Evolutionary conservation across 2,888 invertebrate genomes (phyloP), one percentile per base, ranked within the genome.

Genomic region (Neoascia interrupta): DNA sequence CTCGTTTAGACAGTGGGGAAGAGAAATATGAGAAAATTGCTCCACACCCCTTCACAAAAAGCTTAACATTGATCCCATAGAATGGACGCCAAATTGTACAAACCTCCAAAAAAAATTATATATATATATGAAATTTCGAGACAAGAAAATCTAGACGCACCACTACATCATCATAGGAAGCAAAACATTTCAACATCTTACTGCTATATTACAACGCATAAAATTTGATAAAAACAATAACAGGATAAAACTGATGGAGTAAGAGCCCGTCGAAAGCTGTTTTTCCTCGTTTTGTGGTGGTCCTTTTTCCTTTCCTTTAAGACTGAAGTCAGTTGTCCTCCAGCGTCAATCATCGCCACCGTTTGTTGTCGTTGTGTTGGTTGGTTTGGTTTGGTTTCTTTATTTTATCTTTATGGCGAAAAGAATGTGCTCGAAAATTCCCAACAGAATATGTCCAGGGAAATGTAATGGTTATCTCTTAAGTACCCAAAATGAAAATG

Each of bases 151-250:
- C 36, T 36, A 45, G 45, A 37, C 28, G 19, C 10, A 8, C 28
- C 6, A 28, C 21, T 56, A 47, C 37, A 45, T 54, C 53, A 54
- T 64, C 34, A 10, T 26, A 26, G 5, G 13, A 11, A 15, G 23
- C 21, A 23, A 6, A 37, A 13, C 28, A 56, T 54, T 45, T 37
- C 28, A 18, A 64, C 23, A 45, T 45, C 26, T 43, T 45, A 31
- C 26, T 54, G 34, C 18, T 28, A 45, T 47, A 56, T 66, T 45
- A 63, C 36, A 75, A 63, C 61, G 43, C 69, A 70, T 75, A 75
- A 75, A 75, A 63, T 75, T 61, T 75, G 75, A 75, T 75, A 70
- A 75, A 75, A 75, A 75, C 75, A 75, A 75, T 69, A 49, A 36
- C 31, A 36, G 64, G 56, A 63, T 70, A 45, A 60, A 47, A 10